A percentile compares a stretch with the other conserved stretches of the same genome.
These are phyloP conservation scores for Lates japonicus DNA, from an alignment of 2,797 vertebrate species.

Conservation along the genomic window DNA sequence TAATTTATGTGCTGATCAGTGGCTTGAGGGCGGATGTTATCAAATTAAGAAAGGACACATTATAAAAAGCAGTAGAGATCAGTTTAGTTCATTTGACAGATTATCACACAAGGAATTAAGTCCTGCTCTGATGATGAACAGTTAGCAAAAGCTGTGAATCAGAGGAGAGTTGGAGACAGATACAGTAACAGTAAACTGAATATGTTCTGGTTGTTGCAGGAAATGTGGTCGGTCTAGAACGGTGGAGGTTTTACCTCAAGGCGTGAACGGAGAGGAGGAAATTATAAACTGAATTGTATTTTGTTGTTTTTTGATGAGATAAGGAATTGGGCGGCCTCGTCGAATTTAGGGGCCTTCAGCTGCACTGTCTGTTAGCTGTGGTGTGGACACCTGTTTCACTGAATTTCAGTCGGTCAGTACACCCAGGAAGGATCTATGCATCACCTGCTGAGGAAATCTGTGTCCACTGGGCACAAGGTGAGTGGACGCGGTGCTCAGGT, in stretches of 20 bases:
- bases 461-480: slow-evolving; percentile 76
- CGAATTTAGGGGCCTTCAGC: slow-evolving; percentile 71
- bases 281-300: neutral
- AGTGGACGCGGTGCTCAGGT: slow-evolving; percentile 1
- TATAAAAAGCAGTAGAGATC: neutral
- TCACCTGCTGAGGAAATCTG: slow-evolving; percentile 74
- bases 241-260: slow-evolving; percentile 79
- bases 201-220: slow-evolving; percentile 75
- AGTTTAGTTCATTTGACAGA: neutral
- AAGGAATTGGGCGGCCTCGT: no score
- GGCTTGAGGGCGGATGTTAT: neutral
- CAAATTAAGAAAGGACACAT: no score
- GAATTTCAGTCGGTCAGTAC: slow-evolving; percentile 71
- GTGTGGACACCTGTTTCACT: slow-evolving; percentile 75
- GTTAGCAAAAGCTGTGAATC: neutral
- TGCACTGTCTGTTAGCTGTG: slow-evolving; percentile 66
- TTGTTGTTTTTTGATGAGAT: no score
- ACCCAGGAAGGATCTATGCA: slow-evolving; percentile 75
- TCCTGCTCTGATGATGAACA: slow-evolving; percentile 20
- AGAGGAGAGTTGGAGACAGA: slow-evolving; percentile 28
- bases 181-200: slow-evolving; percentile 68
- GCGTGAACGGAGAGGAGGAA: slow-evolving; percentile 71
- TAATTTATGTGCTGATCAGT: neutral
- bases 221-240: slow-evolving; percentile 75
- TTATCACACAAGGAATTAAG: neutral